Base-by-base conservation (phyloP, 2,888 invertebrate species). In the Thymelicus lineola region DNA sequence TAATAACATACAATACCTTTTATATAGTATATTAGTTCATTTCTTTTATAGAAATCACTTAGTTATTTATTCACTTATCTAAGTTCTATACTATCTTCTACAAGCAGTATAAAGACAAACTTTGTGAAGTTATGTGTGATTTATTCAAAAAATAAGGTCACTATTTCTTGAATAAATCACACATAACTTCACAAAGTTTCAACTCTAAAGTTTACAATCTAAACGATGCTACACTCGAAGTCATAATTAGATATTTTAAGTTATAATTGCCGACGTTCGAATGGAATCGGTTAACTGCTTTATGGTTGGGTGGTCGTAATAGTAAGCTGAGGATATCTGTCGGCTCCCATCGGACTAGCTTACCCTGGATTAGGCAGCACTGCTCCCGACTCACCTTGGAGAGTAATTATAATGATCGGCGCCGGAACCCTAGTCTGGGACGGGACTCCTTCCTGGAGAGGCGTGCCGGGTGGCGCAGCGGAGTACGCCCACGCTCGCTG, bases 361-460 rank as follows among this genome's bases (percentile, higher is more conserved):
- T 79, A 83, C 79, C 79, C 82, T 84, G 88, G 91, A 89, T 89
- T 87, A 88, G 87, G 85, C 86, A 83, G 82, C 80, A 85, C 85
- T 88, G 86, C 88, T 86, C 89, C 86, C 88, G 83, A 80, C 89
- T 90, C 90, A 90, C 93, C 90, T 92, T 91, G 91, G 91, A 93
- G 93, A 93, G 92, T 93, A 93, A 93, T 93, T 93, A 93, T 92
- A 93, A 91, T 91, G 91, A 91, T 91, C 91, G 90, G 91, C 88
- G 92, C 91, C 91, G 89, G 89, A 89, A 86, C 88, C 87, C 87
- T 80, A 86, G 88, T 86, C 90, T 87, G 90, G 89, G 86, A 85
- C 88, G 90, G 89, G 88, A 87, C 82, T 86, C 87, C 86, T 91
- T 90, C 90, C 91, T 90, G 91, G 88, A 90, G 88, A 88, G 92